Evolutionary conservation across 1,140 invertebrate genomes (phyloP).

Genomic region (Melitaea cinxia): DNA sequence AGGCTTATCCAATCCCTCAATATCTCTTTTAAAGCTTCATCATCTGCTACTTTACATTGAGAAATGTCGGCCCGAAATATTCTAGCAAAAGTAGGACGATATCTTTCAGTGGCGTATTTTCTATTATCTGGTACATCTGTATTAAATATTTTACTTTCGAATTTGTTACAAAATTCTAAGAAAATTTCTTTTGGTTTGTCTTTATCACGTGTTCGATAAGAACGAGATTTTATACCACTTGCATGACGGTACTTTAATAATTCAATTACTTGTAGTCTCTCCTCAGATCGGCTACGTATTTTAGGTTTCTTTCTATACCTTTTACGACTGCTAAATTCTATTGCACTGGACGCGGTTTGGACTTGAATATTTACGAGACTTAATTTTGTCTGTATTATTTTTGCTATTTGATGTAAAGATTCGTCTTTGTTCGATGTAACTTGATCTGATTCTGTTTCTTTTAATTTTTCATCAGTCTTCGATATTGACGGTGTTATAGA

Average conservation of each 20-base stretch:
- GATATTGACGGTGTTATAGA: conserved; percentile 35
- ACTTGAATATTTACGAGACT: conserved; percentile 1
- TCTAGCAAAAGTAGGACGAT: neutral
- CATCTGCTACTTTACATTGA: conserved; percentile 1
- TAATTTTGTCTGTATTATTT: conserved; percentile 9
- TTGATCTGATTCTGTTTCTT: neutral
- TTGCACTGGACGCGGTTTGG: conserved; percentile 24
- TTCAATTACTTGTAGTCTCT: conserved; percentile 30
- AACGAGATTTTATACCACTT: conserved; percentile 9
- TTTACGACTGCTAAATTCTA: conserved; percentile 19
- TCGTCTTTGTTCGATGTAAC: neutral
- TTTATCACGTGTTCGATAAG: conserved; percentile 5
- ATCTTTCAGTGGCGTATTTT: neutral
- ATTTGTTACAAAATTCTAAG: conserved; percentile 1
- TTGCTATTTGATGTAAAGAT: neutral
- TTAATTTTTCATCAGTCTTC: neutral
- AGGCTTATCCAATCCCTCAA: conserved; percentile 42
- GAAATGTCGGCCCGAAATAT: conserved; percentile 8
- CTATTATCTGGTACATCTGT: neutral
- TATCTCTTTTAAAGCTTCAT: conserved; percentile 31
- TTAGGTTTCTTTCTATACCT: conserved; percentile 28
- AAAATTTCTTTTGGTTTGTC: conserved; percentile 6
- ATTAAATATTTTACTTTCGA: conserved; percentile 5
- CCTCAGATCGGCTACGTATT: conserved; percentile 41
- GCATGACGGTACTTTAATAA: neutral